A percentile compares a stretch with the other conserved stretches of the same genome.
phyloP scores from a whole-genome alignment of 2,797 vertebrate species.

The Pantherophis vulpinus region DNA sequence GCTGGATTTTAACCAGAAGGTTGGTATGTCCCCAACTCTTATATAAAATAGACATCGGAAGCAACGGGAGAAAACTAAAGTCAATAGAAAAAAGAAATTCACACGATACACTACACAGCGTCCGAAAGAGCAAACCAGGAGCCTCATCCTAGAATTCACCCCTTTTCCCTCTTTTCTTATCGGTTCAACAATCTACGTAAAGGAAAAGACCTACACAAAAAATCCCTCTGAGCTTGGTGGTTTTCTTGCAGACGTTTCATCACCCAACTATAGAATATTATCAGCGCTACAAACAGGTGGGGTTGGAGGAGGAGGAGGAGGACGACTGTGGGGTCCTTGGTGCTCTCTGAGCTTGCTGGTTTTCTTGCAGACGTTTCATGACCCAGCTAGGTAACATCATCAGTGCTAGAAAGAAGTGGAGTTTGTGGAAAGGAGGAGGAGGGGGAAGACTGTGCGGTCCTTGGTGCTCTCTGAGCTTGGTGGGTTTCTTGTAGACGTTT shows the following conservation, averaged over 20 bases:
- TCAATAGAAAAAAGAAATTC: neutral
- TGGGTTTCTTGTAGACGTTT: neutral
- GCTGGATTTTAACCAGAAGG: neutral
- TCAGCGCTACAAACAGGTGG: too few species aligned
- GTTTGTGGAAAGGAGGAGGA: too few species aligned
- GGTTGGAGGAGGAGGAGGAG: neutral
- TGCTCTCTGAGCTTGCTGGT: too few species aligned
- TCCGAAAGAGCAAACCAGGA: neutral
- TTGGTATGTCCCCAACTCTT: neutral
- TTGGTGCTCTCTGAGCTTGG: neutral
- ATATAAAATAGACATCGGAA: neutral
- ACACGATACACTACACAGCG: neutral
- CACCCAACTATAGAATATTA: rapidly evolving
- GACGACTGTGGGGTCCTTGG: too few species aligned
- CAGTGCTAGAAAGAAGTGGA: too few species aligned
- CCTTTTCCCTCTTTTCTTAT: neutral
- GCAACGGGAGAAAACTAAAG: neutral
- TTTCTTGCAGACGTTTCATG: neutral
- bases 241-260: neutral
- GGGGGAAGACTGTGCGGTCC: too few species aligned
- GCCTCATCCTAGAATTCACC: neutral
- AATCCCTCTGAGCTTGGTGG: neutral
- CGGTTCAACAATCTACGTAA: neutral
- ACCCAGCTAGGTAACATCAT: neutral
- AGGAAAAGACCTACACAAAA: neutral